Evolutionary conservation across 2,888 invertebrate species (phyloP).

Genomic region (Tetranychus truncatus): DNA sequence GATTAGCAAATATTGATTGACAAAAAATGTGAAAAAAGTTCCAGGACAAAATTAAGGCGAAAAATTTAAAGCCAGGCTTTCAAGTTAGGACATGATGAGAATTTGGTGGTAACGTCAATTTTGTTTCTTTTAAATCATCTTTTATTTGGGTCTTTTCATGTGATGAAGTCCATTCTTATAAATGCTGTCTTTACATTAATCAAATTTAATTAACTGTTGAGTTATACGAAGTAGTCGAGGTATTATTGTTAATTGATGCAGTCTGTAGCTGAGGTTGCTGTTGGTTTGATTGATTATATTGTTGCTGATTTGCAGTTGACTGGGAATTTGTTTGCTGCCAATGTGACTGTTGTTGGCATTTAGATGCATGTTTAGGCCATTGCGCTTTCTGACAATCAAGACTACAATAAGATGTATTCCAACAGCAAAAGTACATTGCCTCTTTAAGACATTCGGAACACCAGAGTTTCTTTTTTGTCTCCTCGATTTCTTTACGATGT

Average conservation of each 20-base stretch:
- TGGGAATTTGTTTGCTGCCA: background rate
- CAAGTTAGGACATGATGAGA: background rate
- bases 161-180: background rate
- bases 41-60: background rate
- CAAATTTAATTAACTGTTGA: background rate
- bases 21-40: background rate
- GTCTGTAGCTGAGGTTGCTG: background rate
- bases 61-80: background rate
- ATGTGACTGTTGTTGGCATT: slow-evolving; percentile 21
- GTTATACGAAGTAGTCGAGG: background rate
- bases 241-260: background rate
- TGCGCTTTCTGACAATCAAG: slow-evolving; percentile 23
- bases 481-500: slow-evolving; percentile 12
- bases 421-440: slow-evolving; percentile 81
- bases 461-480: slow-evolving; percentile 28
- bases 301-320: background rate
- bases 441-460: slow-evolving; percentile 71
- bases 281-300: background rate
- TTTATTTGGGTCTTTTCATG: background rate
- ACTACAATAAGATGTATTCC: slow-evolving; percentile 43
- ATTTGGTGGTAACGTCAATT: background rate
- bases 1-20: background rate
- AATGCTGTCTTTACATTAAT: background rate
- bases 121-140: background rate
- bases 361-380: slow-evolving; percentile 20